Percentiles rank a stretch among this genome's conserved stretches.
These are phyloP conservation scores for Ataeniobius toweri DNA, from an alignment of 2,797 vertebrate genomes.

Conservation along the genomic window DNA sequence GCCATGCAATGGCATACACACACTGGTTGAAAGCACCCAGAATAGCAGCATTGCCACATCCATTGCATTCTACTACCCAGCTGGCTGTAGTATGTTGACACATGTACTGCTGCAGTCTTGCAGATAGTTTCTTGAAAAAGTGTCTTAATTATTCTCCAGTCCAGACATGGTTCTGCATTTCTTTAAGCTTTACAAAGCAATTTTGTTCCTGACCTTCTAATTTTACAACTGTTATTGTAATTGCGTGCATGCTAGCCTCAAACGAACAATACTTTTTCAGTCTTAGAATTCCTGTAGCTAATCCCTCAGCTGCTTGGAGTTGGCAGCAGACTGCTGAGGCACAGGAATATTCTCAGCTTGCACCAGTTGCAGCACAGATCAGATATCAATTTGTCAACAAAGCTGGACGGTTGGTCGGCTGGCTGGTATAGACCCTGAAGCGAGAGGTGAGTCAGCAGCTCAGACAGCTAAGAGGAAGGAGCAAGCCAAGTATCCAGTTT, in stretches of 20 bases:
- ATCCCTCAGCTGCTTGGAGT: constrained; percentile 71
- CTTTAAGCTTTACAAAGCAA: neutral
- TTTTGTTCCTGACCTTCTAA: constrained; percentile 6
- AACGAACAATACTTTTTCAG: constrained; percentile 61
- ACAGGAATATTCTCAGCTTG: constrained; percentile 56
- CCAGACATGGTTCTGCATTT: neutral
- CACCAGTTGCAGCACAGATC: constrained; percentile 61
- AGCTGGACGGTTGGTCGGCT: constrained; percentile 24
- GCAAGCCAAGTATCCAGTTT: constrained; percentile 25
- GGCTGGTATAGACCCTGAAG: constrained; percentile 46
- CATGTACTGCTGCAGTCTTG: constrained; percentile 24
- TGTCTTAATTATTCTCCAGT: constrained; percentile 17
- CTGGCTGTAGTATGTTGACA: constrained; percentile 43
- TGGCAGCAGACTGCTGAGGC: constrained; percentile 54
- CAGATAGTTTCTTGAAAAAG: constrained; percentile 19
- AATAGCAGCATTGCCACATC: constrained; percentile 65
- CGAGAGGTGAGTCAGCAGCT: constrained; percentile 67
- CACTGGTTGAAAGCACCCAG: constrained; percentile 44
- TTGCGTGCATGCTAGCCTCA: constrained; percentile 33
- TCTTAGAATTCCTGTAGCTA: constrained; percentile 46
- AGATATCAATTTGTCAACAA: constrained; percentile 73
- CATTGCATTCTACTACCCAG: constrained; percentile 63
- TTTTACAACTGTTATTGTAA: constrained; percentile 44
- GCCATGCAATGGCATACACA: constrained; percentile 45
- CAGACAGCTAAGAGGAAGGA: constrained; percentile 38